A percentile compares a stretch with the other conserved stretches of the same genome.
Conservation (phyloP, 2,113 vertebrate species). For the Lonchura striata region DNA sequence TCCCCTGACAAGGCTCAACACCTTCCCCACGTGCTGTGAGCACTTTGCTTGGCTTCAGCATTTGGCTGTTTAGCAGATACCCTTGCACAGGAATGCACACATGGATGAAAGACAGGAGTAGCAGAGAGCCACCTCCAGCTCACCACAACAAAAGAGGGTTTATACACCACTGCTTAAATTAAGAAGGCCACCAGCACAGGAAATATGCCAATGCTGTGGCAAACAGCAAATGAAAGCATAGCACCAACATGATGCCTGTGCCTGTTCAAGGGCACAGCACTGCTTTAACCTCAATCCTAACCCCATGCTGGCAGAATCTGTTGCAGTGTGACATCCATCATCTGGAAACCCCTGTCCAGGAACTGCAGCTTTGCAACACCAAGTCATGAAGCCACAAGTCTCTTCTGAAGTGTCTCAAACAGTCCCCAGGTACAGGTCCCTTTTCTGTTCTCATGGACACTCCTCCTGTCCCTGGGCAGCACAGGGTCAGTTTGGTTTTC, state of each 20-base stretch:
- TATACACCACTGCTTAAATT: background rate
- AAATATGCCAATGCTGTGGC: background rate
- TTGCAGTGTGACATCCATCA: background rate
- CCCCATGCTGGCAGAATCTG: background rate
- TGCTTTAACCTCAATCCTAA: background rate
- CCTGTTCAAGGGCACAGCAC: background rate
- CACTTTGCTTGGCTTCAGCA: background rate
- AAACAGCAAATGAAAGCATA: background rate
- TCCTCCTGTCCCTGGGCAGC: background rate
- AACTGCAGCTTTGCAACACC: background rate
- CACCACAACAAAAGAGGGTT: background rate
- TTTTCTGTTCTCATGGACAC: rapidly evolving
- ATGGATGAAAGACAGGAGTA: background rate
- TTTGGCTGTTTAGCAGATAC: background rate
- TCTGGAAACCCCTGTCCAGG: background rate
- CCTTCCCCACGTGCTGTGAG: background rate
- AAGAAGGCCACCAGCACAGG: background rate
- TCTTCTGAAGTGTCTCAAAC: background rate
- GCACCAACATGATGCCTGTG: background rate
- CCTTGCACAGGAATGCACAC: background rate
- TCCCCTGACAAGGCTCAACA: background rate
- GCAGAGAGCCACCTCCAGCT: background rate
- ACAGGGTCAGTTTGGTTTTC: background rate
- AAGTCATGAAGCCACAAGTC: background rate
- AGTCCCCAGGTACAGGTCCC: background rate